Base-by-base conservation (phyloP, 2,113 vertebrate species). In the Dascyllus trimaculatus region DNA sequence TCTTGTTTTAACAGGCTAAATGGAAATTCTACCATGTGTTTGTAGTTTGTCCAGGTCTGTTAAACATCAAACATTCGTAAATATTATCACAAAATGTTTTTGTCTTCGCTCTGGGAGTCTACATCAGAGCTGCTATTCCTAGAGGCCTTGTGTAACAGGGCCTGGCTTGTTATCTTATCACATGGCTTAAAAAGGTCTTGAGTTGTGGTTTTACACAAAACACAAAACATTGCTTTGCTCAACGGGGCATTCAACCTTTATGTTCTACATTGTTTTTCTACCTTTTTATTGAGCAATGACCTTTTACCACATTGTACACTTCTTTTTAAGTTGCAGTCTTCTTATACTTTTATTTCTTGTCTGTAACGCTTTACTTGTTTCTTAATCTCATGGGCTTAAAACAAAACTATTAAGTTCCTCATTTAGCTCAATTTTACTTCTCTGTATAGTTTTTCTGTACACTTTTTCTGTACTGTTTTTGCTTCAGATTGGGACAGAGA, bases 401-500 rank as follows among this genome's bases (percentile, higher is more conserved):
- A 61, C 14, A 26, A 26, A 63, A 22, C 5, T 43, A 19, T 18
- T 24, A 21, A 1, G 11, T 26, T 61, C 61, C 5, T 45, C 21
- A 64, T 65, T 51, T 14, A 32, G 7, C 43, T 64, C 4, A 7
- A 29, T 75, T 43, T 8, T 17, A 13, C 40, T 24, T 63, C 45
- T 32, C 3, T 45, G 19, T 65, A 64, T 32, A 22, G 1, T 35
- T 70, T 21, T 4, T 25, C 29, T 38, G 51, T 63, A 8, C 24
- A 9, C 49, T 43, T 5, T 43, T 35, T 45, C 60, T 45, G 26
- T 52, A 22, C 21, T 63, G 61, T 46, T 46, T 84, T 80, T n/a
- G 18, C 24, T 17, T 56, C 88, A 99, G 98, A 99, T 85, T 99
- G 98, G 98, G 98, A 99, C 94, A 95, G 96, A 85, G 98, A 99